Conservation (phyloP, 2,888 invertebrate species). For the Parnassius glacialis region DNA sequence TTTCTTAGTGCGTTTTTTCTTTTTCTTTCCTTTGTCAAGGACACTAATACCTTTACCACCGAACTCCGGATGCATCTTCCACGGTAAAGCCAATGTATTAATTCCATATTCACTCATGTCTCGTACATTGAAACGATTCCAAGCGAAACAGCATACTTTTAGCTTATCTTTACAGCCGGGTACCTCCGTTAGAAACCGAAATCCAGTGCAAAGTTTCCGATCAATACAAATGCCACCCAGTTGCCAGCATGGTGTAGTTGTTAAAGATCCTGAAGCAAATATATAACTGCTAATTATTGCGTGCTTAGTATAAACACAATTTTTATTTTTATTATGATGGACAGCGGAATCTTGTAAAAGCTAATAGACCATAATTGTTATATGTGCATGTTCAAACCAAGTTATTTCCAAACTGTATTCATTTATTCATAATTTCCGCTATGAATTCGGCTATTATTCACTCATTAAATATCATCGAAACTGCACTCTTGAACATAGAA, state of each 20-base stretch:
- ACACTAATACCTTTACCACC: slow-evolving; percentile 55
- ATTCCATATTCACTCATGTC: slow-evolving; percentile 53
- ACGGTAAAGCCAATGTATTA: slow-evolving; percentile 47
- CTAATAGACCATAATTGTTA: too few relatives aligned
- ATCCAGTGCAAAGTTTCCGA: slow-evolving; percentile 52
- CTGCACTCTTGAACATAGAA: too few relatives aligned
- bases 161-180: slow-evolving; percentile 58
- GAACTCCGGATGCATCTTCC: slow-evolving; percentile 41
- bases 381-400: too few relatives aligned
- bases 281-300: not conserved
- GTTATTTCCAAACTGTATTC: too few relatives aligned
- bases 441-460: too few relatives aligned
- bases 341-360: too few relatives aligned
- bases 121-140: slow-evolving; percentile 54
- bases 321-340: too few relatives aligned
- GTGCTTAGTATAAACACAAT: too few relatives aligned
- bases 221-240: slow-evolving; percentile 63
- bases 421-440: too few relatives aligned
- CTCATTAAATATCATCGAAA: too few relatives aligned
- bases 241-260: slow-evolving; percentile 60
- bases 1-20: slow-evolving; percentile 30
- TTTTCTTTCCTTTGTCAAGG: slow-evolving; percentile 23
- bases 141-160: slow-evolving; percentile 66
- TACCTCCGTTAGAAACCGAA: slow-evolving; percentile 49
- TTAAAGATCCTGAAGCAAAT: slow-evolving; percentile 51